Conservation (phyloP, 2,797 vertebrate species). For the Melanogrammus aeglefinus region DNA sequence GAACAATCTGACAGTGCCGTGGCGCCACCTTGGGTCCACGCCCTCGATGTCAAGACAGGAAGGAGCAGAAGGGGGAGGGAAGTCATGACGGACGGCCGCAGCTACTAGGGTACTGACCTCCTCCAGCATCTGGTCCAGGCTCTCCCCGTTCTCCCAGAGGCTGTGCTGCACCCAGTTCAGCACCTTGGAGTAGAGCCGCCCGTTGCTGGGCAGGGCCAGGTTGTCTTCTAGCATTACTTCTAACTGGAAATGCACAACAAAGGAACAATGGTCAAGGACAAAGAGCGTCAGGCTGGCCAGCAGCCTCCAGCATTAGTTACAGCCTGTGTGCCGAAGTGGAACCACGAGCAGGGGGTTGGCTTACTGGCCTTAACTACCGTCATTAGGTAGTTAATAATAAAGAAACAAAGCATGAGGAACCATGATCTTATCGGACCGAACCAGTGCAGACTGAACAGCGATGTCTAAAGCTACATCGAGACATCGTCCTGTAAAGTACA, state of each 20-base stretch:
- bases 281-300: conserved; percentile 13
- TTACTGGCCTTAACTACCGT: not conserved
- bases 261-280: not conserved
- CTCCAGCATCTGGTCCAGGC: conserved; percentile 93
- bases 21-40: conserved; percentile 61
- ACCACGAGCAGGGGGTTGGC: not conserved
- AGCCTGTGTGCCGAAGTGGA: not conserved
- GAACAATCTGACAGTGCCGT: conserved; percentile 68
- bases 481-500: not conserved
- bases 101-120: conserved; percentile 86
- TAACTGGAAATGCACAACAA: conserved; percentile 75
- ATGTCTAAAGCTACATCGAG: not conserved
- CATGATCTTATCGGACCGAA: not conserved
- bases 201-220: conserved; percentile 92
- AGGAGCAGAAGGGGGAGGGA: conserved; percentile 34
- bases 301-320: not conserved
- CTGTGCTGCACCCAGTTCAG: conserved; percentile 98
- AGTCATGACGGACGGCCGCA: conserved; percentile 18
- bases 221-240: conserved; percentile 99
- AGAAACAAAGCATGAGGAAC: too few species aligned
- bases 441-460: not conserved
- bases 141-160: conserved; percentile 96
- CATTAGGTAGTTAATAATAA: not conserved
- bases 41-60: conserved; percentile 63
- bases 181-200: conserved; percentile 97